Evolutionary conservation across 1,140 invertebrate species (phyloP).

Genomic region (Eumaeus atala): DNA sequence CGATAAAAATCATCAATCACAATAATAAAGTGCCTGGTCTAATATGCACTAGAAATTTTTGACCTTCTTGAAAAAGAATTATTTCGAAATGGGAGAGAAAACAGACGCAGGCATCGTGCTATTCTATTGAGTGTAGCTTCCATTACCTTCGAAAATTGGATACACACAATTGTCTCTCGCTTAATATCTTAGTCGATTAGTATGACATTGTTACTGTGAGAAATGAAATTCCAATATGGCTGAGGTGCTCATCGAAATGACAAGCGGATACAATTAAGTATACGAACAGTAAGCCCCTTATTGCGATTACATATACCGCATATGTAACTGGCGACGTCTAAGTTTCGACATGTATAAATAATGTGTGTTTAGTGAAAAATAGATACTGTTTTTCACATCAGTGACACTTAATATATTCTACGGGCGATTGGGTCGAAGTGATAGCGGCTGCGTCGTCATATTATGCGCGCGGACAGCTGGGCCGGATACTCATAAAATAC

Average conservation of each 20-base stretch:
- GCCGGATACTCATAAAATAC: conserved; percentile 1
- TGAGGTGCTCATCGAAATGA: background rate
- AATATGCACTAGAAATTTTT: no score
- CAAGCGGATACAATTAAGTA: background rate
- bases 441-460: background rate
- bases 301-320: no score
- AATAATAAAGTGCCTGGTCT: no score
- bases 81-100: no score
- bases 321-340: no score
- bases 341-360: background rate
- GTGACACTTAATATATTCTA: conserved; percentile 9
- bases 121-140: no score
- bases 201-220: conserved; percentile 3
- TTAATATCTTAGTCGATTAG: conserved; percentile 4
- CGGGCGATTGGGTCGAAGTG: background rate
- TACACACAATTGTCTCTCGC: conserved; percentile 7
- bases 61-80: no score
- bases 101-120: no score
- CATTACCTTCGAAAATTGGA: background rate
- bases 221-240: conserved; percentile 8
- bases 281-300: no score
- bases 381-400: background rate
- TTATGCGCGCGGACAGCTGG: conserved; percentile 2
- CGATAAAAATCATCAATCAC: no score
- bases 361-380: conserved; percentile 2